Conservation (phyloP, 2,888 invertebrate genomes). For the Lamproptera curius region DNA sequence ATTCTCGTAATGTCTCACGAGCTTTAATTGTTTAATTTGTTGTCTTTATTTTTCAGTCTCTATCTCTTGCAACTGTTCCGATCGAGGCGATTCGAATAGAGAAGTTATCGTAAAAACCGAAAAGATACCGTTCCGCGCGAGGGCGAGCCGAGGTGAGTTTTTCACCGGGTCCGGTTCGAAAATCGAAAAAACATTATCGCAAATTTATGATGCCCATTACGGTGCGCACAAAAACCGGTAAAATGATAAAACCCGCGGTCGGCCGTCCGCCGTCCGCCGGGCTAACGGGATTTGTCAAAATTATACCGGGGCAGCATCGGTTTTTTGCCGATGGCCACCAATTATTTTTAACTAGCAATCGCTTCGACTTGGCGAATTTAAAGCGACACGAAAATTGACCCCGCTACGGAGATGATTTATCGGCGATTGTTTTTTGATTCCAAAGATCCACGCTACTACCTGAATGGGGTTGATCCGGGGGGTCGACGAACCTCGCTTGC, state of each 20-base stretch:
- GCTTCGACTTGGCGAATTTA: conserved; percentile 16
- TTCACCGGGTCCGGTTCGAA: conserved; percentile 31
- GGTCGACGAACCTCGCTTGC: neutral
- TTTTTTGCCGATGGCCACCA: conserved; percentile 44
- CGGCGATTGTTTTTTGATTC: conserved; percentile 17
- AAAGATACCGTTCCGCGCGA: neutral
- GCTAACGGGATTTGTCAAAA: conserved; percentile 62
- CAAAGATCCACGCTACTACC: neutral
- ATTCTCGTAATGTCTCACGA: too few species aligned
- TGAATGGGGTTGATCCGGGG: neutral
- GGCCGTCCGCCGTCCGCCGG: conserved; percentile 35
- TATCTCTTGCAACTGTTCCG: neutral
- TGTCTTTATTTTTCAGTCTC: too few species aligned
- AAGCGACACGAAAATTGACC: conserved; percentile 21
- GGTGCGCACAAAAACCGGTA: conserved; percentile 53
- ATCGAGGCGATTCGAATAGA: neutral
- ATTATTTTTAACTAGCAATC: conserved; percentile 48
- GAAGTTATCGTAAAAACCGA: conserved; percentile 4
- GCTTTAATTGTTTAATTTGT: too few species aligned
- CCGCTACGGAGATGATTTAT: conserved; percentile 18
- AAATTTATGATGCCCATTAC: conserved; percentile 72
- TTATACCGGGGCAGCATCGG: conserved; percentile 35
- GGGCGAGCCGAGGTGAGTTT: neutral
- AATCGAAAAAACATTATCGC: conserved; percentile 61
- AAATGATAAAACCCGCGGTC: conserved; percentile 52